These are phyloP conservation scores for Rhinolophus sinicus DNA, from an alignment of 2,113 vertebrate species.

Conservation along the genomic window DNA sequence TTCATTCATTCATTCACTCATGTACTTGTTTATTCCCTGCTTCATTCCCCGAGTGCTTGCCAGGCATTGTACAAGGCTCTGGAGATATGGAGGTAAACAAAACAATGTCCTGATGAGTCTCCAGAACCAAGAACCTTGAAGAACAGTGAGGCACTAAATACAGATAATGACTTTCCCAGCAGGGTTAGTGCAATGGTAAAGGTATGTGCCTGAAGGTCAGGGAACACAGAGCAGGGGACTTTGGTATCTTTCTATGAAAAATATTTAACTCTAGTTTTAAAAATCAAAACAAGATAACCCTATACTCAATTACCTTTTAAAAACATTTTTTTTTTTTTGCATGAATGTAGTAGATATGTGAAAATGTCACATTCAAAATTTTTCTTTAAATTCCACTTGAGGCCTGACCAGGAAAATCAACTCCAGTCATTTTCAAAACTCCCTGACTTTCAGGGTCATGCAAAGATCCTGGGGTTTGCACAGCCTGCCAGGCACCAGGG, in stretches of 20 bases:
- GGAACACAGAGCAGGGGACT: not conserved
- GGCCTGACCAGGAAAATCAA: not conserved
- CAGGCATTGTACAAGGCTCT: constrained; percentile 33
- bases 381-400: not conserved
- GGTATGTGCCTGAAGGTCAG: not conserved
- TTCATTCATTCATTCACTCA: not conserved
- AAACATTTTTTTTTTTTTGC: not conserved
- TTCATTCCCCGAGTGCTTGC: not conserved
- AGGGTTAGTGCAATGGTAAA: not conserved
- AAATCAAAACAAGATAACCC: constrained; percentile 47
- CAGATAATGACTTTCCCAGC: not conserved
- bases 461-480: not conserved
- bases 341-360: not conserved
- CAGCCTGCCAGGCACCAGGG: no score
- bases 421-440: not conserved
- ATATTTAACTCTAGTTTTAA: constrained; percentile 21
- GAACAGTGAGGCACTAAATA: constrained; percentile 16
- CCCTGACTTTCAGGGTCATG: not conserved
- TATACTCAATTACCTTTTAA: not conserved
- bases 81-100: not conserved
- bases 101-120: not conserved
- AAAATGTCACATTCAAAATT: not conserved
- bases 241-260: constrained; percentile 43
- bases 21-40: not conserved
- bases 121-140: not conserved